Conservation (phyloP, 1,140 invertebrate species). For the Drosophila novamexicana region DNA sequence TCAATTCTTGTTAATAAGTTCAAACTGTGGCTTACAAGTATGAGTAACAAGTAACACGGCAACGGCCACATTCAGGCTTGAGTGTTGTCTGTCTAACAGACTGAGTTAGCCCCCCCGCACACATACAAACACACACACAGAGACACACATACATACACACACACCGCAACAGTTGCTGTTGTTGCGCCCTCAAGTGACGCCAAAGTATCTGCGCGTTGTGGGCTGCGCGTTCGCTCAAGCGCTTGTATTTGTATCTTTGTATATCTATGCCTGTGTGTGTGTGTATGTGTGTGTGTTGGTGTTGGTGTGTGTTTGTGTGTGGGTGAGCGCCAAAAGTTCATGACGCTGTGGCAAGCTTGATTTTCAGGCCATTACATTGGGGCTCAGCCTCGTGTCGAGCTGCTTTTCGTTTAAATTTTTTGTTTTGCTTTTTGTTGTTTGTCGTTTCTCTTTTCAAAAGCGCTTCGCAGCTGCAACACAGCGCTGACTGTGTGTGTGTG, state of each 20-base stretch:
- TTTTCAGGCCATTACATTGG: slow-evolving; percentile 77
- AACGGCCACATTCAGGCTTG: slow-evolving; percentile 35
- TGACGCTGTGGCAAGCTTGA: slow-evolving; percentile 69
- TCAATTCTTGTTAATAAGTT: slow-evolving; percentile 65
- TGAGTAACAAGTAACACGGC: slow-evolving; percentile 23
- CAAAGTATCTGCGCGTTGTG: slow-evolving; percentile 66
- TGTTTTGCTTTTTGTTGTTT: slow-evolving; percentile 55
- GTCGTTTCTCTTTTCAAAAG: slow-evolving; percentile 46
- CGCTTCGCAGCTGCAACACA: slow-evolving; percentile 43
- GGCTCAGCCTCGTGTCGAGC: slow-evolving; percentile 38
- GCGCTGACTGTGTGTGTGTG: slow-evolving; percentile 8
- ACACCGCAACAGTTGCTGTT: slow-evolving; percentile 25
- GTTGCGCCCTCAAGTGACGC: slow-evolving; percentile 51
- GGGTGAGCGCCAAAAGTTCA: slow-evolving; percentile 71
- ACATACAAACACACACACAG: not conserved
- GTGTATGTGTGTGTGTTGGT: slow-evolving; percentile 22
- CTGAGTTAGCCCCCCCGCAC: not conserved
- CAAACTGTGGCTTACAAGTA: slow-evolving; percentile 57
- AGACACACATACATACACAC: not conserved
- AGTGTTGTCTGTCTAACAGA: slow-evolving; percentile 45
- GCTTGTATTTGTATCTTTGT: slow-evolving; percentile 26
- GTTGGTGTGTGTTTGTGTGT: slow-evolving; percentile 52
- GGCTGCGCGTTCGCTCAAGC: slow-evolving; percentile 35
- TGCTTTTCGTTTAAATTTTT: slow-evolving; percentile 25
- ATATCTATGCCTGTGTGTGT: slow-evolving; percentile 33